These are phyloP conservation scores for Dicaeum eximium DNA, from an alignment of 2,113 vertebrate species.

Conservation along the genomic window DNA sequence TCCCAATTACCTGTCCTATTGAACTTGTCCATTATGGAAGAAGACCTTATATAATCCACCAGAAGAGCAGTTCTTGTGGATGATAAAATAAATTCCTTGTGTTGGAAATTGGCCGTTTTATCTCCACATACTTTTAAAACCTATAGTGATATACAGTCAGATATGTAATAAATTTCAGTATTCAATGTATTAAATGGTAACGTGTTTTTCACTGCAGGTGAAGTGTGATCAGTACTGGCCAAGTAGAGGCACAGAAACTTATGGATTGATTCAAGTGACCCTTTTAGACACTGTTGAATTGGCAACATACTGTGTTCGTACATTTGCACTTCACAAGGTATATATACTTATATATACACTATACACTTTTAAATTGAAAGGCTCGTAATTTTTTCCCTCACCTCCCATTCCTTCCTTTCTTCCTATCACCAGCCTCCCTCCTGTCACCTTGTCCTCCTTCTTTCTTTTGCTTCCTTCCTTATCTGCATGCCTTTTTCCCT, in stretches of 20 bases:
- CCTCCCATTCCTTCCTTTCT: too few relatives aligned
- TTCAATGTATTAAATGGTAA: neutral
- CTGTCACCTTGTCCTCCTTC: neutral
- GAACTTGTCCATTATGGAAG: neutral
- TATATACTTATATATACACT: neutral
- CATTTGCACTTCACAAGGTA: slow-evolving; percentile 98
- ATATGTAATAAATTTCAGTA: neutral
- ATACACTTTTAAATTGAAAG: neutral
- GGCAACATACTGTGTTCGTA: slow-evolving; percentile 95
- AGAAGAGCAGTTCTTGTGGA: neutral
- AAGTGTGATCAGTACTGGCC: slow-evolving; percentile 99
- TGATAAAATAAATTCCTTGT: neutral
- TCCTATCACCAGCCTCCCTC: neutral
- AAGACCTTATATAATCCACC: neutral
- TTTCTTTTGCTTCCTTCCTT: neutral
- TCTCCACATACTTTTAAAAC: neutral
- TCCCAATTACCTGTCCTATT: neutral
- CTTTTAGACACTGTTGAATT: slow-evolving; percentile 94
- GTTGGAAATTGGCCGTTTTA: neutral
- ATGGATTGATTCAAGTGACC: slow-evolving; percentile 93
- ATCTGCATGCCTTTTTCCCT: neutral
- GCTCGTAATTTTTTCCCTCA: neutral
- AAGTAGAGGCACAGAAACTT: slow-evolving; percentile 93
- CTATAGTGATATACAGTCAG: neutral
- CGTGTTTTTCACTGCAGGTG: slow-evolving; percentile 77